Evolutionary conservation across 37 sponge, comb jelly and placozoan species (phyloP).

Genomic region (Diacarnus erythraeanus): DNA sequence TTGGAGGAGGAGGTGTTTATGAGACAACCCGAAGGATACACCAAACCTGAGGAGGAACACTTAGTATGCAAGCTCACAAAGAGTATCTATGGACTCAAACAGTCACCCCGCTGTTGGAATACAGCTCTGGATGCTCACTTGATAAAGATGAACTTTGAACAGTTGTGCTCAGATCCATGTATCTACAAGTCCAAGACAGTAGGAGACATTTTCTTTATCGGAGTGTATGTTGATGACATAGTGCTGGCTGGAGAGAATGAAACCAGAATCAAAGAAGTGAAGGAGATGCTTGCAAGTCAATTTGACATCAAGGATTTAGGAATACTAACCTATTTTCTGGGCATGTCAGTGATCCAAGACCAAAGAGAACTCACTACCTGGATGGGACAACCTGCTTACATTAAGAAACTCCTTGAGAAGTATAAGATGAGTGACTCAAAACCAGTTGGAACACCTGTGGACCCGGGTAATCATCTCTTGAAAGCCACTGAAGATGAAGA

Average conservation of each 20-base stretch:
- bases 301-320: slow-evolving; percentile 62
- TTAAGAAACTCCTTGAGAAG: slow-evolving; percentile 24
- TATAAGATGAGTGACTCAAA: slow-evolving; percentile 35
- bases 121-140: slow-evolving; percentile 48
- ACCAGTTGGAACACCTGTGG: slow-evolving; percentile 23
- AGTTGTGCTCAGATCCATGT: slow-evolving; percentile 47
- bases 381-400: slow-evolving; percentile 45
- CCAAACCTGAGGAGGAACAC: slow-evolving; percentile 23
- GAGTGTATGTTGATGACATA: slow-evolving; percentile 68
- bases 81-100: slow-evolving; percentile 70
- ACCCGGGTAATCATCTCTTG: slow-evolving; percentile 15
- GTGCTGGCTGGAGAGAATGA: slow-evolving; percentile 31
- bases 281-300: slow-evolving; percentile 25
- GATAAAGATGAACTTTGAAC: slow-evolving; percentile 49
- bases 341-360: slow-evolving; percentile 34
- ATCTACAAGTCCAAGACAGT: slow-evolving; percentile 18
- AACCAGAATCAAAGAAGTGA: slow-evolving; percentile 33
- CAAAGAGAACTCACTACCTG: slow-evolving; percentile 1
- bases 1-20: slow-evolving; percentile 5
- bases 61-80: slow-evolving; percentile 43
- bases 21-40: slow-evolving; percentile 54
- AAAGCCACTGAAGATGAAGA: slow-evolving; percentile 23
- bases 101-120: slow-evolving; percentile 66
- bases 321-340: slow-evolving; percentile 29
- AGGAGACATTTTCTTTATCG: slow-evolving; percentile 25